A percentile compares a stretch with the other conserved stretches of the same genome.
These are phyloP conservation scores for Elymnias hypermnestra DNA, from an alignment of 1,140 invertebrate genomes.

Conservation along the genomic window DNA sequence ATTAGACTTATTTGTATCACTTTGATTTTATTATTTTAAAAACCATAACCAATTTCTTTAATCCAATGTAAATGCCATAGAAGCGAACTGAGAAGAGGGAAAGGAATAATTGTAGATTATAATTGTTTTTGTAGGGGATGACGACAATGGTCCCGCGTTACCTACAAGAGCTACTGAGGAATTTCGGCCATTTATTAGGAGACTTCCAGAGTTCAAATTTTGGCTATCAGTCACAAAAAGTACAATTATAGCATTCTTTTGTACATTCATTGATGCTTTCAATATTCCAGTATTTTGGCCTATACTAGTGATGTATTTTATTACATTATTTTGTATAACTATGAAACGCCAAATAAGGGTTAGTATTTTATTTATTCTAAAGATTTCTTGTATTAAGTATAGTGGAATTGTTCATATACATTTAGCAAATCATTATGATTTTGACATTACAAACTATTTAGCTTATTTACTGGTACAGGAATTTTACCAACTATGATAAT, in stretches of 20 bases:
- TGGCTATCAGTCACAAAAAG: conserved; percentile 98
- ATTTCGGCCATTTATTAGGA: conserved; percentile 98
- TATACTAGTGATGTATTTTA: conserved; percentile 99
- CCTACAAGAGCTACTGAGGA: conserved; percentile 97
- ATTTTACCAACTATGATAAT: no score
- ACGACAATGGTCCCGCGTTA: conserved; percentile 92
- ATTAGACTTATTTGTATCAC: no score
- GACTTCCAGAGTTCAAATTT: conserved; percentile 99
- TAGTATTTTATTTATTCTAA: conserved; percentile 38
- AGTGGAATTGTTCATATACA: no score
- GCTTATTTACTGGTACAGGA: no score
- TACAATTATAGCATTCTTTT: conserved; percentile 92
- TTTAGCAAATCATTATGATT: no score
- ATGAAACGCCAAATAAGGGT: conserved; percentile 99
- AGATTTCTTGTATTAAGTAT: not conserved
- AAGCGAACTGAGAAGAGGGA: no score
- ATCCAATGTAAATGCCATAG: no score
- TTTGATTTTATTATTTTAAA: no score
- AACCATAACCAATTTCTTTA: no score
- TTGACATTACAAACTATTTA: no score
- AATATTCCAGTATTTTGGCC: conserved; percentile 99
- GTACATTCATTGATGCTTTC: conserved; percentile 98
- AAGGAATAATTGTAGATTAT: no score
- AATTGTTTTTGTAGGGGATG: conserved; percentile 76
- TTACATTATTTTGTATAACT: conserved; percentile 97